These are phyloP conservation scores for Dermatemys mawii DNA, from an alignment of 2,113 vertebrate genomes.

Conservation along the genomic window DNA sequence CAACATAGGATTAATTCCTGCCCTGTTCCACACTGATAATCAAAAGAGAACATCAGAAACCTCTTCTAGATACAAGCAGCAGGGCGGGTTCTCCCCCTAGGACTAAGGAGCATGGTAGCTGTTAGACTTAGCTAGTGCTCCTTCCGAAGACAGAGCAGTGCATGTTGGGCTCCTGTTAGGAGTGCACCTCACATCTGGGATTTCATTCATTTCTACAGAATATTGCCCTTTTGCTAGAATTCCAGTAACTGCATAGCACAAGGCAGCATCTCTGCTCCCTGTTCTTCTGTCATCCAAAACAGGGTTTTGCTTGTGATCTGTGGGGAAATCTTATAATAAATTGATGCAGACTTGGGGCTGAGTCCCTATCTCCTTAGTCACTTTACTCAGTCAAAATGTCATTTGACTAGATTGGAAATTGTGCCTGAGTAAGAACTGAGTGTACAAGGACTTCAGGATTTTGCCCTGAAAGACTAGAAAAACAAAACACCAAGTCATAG, in stretches of 20 bases:
- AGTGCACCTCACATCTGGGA: not conserved
- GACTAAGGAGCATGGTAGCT: not conserved
- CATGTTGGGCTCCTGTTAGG: not conserved
- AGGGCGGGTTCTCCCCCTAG: not conserved
- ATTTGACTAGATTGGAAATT: conserved; percentile 33
- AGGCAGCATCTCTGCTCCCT: conserved; percentile 5
- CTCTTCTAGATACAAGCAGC: not conserved
- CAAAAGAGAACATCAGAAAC: not conserved
- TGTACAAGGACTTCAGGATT: not conserved
- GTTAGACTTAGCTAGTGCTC: not conserved
- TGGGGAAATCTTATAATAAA: conserved; percentile 62
- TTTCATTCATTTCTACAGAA: conserved; percentile 16
- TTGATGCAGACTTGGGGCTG: conserved; percentile 37
- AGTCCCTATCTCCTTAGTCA: conserved; percentile 36
- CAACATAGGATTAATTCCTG: not conserved
- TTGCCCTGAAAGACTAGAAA: conserved; percentile 1
- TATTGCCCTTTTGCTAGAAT: conserved; percentile 36
- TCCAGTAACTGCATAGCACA: conserved; percentile 50
- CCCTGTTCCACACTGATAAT: not conserved
- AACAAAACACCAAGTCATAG: not conserved
- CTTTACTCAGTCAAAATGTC: conserved; percentile 55
- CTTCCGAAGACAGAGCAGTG: not conserved
- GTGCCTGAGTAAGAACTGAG: not conserved
- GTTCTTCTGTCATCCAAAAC: conserved; percentile 25
- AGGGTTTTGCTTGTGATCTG: conserved; percentile 50